Base-by-base conservation (phyloP, 2,113 vertebrate species). In the Anguilla japonica region DNA sequence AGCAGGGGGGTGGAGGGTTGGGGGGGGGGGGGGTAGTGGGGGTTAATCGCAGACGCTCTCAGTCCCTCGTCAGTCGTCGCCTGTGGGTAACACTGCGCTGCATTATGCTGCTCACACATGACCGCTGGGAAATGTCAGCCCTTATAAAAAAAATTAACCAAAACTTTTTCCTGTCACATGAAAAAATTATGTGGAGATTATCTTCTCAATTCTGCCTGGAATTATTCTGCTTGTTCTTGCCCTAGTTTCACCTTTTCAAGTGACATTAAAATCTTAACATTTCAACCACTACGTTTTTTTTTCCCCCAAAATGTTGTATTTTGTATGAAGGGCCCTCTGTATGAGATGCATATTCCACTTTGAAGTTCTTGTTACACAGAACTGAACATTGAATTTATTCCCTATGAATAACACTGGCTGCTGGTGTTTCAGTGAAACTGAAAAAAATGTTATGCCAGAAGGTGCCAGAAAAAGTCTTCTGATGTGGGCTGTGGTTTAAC, bases 71-170 rank as follows among this genome's bases (percentile, higher is more conserved):
- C 8, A 46, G 8, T 46, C 43, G 4, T 11, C 50, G 0, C 50
- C 50, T 53, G 1, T 46, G 43, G 15, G 57, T 60, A 86, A 86
- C 60, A 67, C 79, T 46, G 82, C 85, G 29, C 85, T 63, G 78
- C 16, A 43, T 22, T 63, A 81, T 63, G 53, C 40, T 15, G 7
- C 18, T 13, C 3, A 18, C 79, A 63, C 40, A 41, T 56, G 53
- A 29, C 11, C 11, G 0, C 40, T 43, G 41, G 0, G 67, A 46
- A 86, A 86, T 82, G 85, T 82, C 85, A 86, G 79, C 79, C 67
- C 43, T 86, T 56, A 41, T 0, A 67, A 67, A 67, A 14, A 26
- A 67, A 34, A 34, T 34, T 0, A 34, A 34, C 34, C 0, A 60
- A 60, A 15, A 60, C 57, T 67, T 67, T 75, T n/a, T 75, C n/a